Percentiles rank a stretch among this genome's conserved stretches.
phyloP scores from a whole-genome alignment of 2,797 vertebrate species.

The Galago senegalensis region DNA sequence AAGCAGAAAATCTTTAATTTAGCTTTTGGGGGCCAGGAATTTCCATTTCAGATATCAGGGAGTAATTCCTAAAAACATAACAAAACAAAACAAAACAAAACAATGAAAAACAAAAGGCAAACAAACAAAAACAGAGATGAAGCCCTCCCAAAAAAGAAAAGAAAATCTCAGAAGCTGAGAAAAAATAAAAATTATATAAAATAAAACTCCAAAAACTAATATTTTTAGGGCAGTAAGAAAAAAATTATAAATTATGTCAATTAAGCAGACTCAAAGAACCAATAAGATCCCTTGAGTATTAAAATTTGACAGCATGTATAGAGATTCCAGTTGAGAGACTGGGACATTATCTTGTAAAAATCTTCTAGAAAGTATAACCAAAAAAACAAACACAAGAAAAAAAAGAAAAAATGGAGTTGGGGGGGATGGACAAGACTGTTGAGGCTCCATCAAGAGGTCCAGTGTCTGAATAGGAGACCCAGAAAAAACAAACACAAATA shows the following conservation, averaged over 20 bases:
- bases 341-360: not conserved
- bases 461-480: not conserved
- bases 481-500: not conserved
- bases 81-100: too few species aligned
- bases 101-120: not conserved
- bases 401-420: not conserved
- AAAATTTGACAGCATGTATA: not conserved
- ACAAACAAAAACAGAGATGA: not conserved
- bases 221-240: constrained; percentile 19
- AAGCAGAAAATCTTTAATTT: not conserved
- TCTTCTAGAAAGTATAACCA: constrained; percentile 31
- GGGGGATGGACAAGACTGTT: not conserved
- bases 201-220: not conserved
- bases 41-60: not conserved
- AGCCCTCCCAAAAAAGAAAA: not conserved
- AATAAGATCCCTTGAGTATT: not conserved
- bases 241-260: constrained; percentile 18
- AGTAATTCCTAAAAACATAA: not conserved
- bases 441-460: not conserved
- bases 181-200: constrained; percentile 11
- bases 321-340: not conserved
- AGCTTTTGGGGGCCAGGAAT: not conserved
- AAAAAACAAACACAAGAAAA: not conserved
- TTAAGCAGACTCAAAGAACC: not conserved
- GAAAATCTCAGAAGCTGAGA: not conserved